Evolutionary conservation across 2,113 vertebrate genomes (phyloP).

Genomic region (Romanogobio albipinnatus): DNA sequence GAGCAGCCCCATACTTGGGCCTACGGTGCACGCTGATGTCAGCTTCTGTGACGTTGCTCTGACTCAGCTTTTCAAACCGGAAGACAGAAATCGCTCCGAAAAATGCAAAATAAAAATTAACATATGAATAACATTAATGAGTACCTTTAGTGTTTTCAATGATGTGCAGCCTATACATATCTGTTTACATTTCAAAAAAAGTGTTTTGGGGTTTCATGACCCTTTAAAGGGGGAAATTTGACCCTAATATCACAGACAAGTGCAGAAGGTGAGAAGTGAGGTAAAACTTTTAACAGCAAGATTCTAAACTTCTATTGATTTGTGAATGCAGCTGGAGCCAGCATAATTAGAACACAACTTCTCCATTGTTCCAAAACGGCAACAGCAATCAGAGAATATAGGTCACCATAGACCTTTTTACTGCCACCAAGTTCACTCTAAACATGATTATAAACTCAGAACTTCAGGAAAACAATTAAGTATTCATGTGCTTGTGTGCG

Average conservation of each 20-base stretch:
- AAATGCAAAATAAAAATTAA: too few species aligned
- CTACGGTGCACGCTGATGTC: too few species aligned
- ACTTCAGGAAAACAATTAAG: conserved; percentile 48
- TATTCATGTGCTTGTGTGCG: conserved; percentile 24
- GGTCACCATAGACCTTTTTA: conserved; percentile 42
- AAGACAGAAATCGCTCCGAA: too few species aligned
- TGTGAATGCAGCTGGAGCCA: conserved; percentile 7
- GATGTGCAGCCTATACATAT: too few species aligned
- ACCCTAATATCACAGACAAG: not conserved
- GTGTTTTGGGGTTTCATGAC: too few species aligned
- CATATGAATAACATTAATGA: too few species aligned
- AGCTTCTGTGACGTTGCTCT: too few species aligned
- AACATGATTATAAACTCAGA: conserved; percentile 50
- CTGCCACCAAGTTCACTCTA: conserved; percentile 40
- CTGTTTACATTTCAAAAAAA: too few species aligned
- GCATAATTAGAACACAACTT: conserved; percentile 53
- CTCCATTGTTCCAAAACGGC: conserved; percentile 43
- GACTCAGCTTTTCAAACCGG: too few species aligned
- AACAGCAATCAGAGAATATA: conserved; percentile 46
- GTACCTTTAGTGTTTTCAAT: too few species aligned
- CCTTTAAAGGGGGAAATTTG: not conserved
- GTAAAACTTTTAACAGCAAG: conserved; percentile 9
- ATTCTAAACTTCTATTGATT: conserved; percentile 34
- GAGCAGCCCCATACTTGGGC: too few species aligned
- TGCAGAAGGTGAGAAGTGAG: not conserved